These are phyloP conservation scores for Sinhomidia bicolor DNA, from an alignment of 2,888 invertebrate genomes.

Conservation along the genomic window DNA sequence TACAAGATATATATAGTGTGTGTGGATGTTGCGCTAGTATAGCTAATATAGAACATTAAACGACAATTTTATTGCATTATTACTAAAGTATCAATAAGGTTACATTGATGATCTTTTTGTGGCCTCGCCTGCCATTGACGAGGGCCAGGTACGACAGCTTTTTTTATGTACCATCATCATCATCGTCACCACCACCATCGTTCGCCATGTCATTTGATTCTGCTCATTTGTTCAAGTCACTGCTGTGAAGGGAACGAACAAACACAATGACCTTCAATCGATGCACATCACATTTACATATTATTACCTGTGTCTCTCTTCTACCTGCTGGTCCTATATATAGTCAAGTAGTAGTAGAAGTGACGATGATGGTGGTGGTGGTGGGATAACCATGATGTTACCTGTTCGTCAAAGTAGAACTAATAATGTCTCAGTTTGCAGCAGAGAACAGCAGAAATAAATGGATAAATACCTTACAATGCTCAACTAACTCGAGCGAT, in stretches of 20 bases:
- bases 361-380: too few relatives aligned
- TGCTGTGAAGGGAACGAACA: too few relatives aligned
- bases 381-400: too few relatives aligned
- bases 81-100: slow-evolving; percentile 54
- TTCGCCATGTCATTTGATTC: slow-evolving; percentile 60
- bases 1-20: too few relatives aligned
- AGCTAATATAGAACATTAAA: slow-evolving; percentile 11
- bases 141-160: slow-evolving; percentile 70
- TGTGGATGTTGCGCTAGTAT: too few relatives aligned
- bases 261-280: slow-evolving; percentile 55
- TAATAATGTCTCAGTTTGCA: slow-evolving; percentile 4
- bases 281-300: slow-evolving; percentile 63
- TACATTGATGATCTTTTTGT: slow-evolving; percentile 51
- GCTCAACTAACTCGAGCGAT: slow-evolving; percentile 27
- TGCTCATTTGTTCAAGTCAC: slow-evolving; percentile 50
- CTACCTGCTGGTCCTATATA: not conserved
- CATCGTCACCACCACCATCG: too few relatives aligned
- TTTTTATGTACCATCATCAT: slow-evolving; percentile 52
- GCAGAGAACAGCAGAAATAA: not conserved
- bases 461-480: not conserved
- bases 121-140: slow-evolving; percentile 71
- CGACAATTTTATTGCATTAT: slow-evolving; percentile 58
- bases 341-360: not conserved
- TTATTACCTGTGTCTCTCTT: not conserved
- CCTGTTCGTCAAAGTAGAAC: slow-evolving; percentile 1